Base-by-base conservation (phyloP, 2,888 invertebrate species). In the Peribatodes rhomboidaria region DNA sequence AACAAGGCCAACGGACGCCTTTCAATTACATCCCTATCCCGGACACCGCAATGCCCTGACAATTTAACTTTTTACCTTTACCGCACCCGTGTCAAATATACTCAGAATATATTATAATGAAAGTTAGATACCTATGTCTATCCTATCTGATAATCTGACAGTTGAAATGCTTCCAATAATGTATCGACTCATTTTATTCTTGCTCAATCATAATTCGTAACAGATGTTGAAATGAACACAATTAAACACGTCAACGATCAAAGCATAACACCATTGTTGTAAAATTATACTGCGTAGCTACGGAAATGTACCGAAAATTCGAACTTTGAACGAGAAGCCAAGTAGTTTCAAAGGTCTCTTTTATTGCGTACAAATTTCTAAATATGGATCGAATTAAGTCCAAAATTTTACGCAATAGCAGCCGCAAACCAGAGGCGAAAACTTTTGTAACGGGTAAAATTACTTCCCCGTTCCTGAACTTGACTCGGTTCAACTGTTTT, bases 401-500 rank as follows among this genome's bases (percentile, higher is more conserved):
- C 52, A 72, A 61, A 72, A 73, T 77, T 79, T 76, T 69, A 68
- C 67, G 68, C 61, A 74, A 73, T 65, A 68, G 59, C 66, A 67
- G 57, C 71, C 72, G 67, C 67, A 64, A 70, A 72, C 69, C 58
- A 61, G 72, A 65, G 62, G 67, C 64, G 58, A 69, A 73, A 80
- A 80, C 70, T 82, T 80, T 77, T 67, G 72, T 73, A 72, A 68
- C 68, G 65, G 61, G 54, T 67, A 31, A 74, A 76, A 78, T 77
- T 76, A 76, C 68, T 71, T 69, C 71, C 63, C 68, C 68, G 68
- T 71, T 76, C 69, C 76, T 75, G 76, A 64, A 68, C 71, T 74
- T 74, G 74, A 76, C 72, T 76, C 72, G 77, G 77, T 76, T 70
- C 73, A 76, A 75, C 65, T 71, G 49, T 76, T 74, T 67, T 68